A percentile compares a stretch with the other conserved stretches of the same genome.
Conservation (phyloP, 2,888 invertebrate genomes). For the Parnassius mnemosyne region DNA sequence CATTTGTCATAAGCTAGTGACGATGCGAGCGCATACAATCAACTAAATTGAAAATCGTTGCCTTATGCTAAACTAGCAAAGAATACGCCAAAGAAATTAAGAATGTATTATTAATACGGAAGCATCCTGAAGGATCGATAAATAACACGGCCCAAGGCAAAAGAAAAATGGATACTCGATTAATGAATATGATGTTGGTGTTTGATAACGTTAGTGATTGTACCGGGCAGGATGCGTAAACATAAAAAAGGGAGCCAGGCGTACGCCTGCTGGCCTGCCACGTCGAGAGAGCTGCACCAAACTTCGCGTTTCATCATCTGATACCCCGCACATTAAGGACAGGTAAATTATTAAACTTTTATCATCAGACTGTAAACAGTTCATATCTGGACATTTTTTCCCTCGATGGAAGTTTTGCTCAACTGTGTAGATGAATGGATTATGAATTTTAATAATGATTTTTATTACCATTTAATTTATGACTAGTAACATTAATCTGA, state of each 20-base stretch:
- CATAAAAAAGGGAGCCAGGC: constrained; percentile 76
- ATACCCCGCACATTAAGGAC: constrained; percentile 56
- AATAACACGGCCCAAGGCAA: constrained; percentile 74
- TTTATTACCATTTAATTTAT: too few species aligned
- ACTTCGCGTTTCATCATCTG: constrained; percentile 64
- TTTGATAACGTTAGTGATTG: constrained; percentile 68
- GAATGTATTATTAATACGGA: constrained; percentile 74
- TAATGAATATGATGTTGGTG: constrained; percentile 65
- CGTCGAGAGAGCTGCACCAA: constrained; percentile 60
- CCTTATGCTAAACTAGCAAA: constrained; percentile 68
- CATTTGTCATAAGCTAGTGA: constrained; percentile 71
- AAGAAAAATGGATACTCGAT: constrained; percentile 78
- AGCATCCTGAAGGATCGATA: constrained; percentile 71
- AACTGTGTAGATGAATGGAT: too few species aligned
- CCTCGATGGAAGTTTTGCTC: too few species aligned
- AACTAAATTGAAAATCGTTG: constrained; percentile 60
- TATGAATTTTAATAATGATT: too few species aligned
- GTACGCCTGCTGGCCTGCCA: constrained; percentile 71
- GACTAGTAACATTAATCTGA: too few species aligned
- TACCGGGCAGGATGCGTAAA: constrained; percentile 77
- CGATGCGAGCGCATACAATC: constrained; percentile 73
- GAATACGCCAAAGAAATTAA: constrained; percentile 77
- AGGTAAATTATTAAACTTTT: constrained; percentile 40
- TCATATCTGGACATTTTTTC: too few species aligned
- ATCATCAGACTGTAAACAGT: too few species aligned